Conservation (phyloP, 2,113 vertebrate species). For the Enhydra lutris region DNA sequence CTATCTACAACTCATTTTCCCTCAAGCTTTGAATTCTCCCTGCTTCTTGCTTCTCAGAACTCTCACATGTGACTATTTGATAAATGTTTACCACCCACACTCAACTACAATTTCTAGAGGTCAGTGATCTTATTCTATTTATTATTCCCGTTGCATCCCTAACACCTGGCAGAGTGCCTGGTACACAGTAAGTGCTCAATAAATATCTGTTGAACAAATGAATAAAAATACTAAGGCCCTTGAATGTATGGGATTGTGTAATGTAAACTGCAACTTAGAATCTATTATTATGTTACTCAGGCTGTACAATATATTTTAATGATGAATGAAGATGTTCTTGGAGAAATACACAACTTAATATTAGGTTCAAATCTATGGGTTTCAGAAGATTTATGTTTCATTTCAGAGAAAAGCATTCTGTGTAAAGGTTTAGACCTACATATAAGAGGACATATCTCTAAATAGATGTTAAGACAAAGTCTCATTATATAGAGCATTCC, state of each 20-base stretch:
- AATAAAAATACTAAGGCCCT: slow-evolving; percentile 7
- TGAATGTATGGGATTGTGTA: not conserved
- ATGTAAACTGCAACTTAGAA: slow-evolving; percentile 18
- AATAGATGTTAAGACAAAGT: not conserved
- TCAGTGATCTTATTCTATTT: not conserved
- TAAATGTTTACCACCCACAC: not conserved
- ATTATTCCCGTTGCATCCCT: not conserved
- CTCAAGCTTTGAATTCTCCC: not conserved
- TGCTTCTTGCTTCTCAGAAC: not conserved
- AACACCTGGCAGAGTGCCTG: not conserved
- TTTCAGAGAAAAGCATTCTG: not conserved
- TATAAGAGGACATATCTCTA: not conserved
- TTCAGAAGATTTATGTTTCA: not conserved
- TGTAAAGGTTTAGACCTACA: not conserved
- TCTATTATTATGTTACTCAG: slow-evolving; percentile 11
- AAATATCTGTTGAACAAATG: slow-evolving; percentile 46
- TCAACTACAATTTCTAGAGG: not conserved
- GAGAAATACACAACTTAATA: not conserved
- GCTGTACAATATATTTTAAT: slow-evolving; percentile 23
- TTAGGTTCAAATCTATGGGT: not conserved
- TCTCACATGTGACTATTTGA: slow-evolving; percentile 4
- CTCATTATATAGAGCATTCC: not conserved
- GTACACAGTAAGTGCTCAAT: slow-evolving; percentile 31
- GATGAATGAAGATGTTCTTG: slow-evolving; percentile 11
- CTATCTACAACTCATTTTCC: not conserved